Conservation (phyloP, 2,888 invertebrate genomes). For the Amphipyra berbera region DNA sequence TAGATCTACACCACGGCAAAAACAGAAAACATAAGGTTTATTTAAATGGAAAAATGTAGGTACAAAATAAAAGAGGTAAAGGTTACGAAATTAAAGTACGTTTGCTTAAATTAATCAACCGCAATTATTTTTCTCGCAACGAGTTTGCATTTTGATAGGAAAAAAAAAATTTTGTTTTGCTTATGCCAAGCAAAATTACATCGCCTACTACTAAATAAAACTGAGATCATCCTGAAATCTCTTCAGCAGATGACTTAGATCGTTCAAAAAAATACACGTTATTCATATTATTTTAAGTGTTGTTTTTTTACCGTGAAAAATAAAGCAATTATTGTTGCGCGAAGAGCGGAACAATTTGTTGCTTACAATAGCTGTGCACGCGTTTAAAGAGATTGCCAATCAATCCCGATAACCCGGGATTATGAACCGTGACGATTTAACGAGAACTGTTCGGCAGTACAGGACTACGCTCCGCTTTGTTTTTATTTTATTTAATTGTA, state of each 20-base stretch:
- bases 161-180: too few species aligned
- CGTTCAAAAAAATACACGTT: conserved; percentile 10
- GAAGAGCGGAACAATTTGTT: conserved; percentile 58
- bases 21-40: too few species aligned
- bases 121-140: too few species aligned
- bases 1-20: too few species aligned
- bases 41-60: too few species aligned
- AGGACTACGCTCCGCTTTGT: conserved; percentile 36
- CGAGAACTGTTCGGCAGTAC: conserved; percentile 61
- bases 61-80: background rate
- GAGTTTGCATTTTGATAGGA: too few species aligned
- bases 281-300: conserved; percentile 25
- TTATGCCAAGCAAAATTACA: too few species aligned
- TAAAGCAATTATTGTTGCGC: conserved; percentile 54
- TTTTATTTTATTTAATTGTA: conserved; percentile 60
- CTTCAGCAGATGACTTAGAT: background rate
- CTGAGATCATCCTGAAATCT: too few species aligned
- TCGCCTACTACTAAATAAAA: too few species aligned
- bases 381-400: conserved; percentile 61
- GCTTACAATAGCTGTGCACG: conserved; percentile 54
- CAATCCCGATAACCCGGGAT: conserved; percentile 62
- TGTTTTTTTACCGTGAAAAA: conserved; percentile 38
- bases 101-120: too few species aligned
- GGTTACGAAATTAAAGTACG: too few species aligned
- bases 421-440: conserved; percentile 75